Conservation (phyloP, 2,113 vertebrate species). For the Vicugna pacos region DNA sequence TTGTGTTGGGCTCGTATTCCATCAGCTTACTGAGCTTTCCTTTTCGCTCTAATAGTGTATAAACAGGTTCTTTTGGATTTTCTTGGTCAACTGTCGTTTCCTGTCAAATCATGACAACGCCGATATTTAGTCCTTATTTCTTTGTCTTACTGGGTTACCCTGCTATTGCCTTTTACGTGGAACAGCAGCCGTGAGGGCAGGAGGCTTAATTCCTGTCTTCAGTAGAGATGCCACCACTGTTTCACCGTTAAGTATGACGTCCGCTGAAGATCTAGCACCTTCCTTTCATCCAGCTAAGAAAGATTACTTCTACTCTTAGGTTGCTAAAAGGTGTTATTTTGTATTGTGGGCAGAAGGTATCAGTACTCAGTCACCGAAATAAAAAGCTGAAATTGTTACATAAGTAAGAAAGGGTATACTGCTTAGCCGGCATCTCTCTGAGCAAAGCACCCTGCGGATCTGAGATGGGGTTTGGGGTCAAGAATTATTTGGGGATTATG, state of each 20-base stretch:
- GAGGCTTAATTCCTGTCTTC: background rate
- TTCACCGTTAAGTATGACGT: background rate
- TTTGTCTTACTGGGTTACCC: background rate
- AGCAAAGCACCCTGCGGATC: too few species aligned
- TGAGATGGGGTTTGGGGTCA: background rate
- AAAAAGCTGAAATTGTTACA: background rate
- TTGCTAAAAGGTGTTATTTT: constrained; percentile 19
- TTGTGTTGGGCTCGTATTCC: background rate
- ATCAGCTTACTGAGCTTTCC: background rate
- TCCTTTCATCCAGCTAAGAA: background rate
- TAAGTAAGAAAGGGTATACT: background rate
- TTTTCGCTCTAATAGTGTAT: background rate
- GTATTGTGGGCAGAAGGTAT: background rate
- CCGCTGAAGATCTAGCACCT: background rate
- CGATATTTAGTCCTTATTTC: constrained; percentile 3
- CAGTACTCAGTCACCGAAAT: constrained; percentile 11
- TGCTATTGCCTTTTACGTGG: background rate
- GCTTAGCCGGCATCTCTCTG: too few species aligned
- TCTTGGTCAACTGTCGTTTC: background rate
- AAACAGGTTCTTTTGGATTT: background rate
- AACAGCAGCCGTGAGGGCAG: background rate
- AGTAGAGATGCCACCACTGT: background rate
- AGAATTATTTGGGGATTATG: background rate
- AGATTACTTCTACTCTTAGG: background rate
- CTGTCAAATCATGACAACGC: constrained; percentile 5